These are phyloP conservation scores for Saccostrea glomerata DNA, from an alignment of 1,140 invertebrate genomes.

Conservation along the genomic window DNA sequence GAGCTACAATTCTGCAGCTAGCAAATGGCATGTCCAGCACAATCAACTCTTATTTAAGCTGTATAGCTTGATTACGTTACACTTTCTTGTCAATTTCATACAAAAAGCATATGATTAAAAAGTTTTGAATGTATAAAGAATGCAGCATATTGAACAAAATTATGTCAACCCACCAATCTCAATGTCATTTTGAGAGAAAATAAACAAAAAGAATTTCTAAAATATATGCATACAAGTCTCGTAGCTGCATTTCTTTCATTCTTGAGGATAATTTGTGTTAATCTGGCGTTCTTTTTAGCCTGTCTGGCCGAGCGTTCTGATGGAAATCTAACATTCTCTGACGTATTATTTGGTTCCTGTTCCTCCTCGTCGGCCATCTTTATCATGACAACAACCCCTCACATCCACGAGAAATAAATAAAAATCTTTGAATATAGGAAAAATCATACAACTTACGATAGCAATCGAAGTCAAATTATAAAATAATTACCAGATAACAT, in stretches of 20 bases:
- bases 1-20: too few species aligned
- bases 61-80: too few species aligned
- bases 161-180: too few species aligned
- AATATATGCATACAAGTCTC: slow-evolving; percentile 43
- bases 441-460: neutral
- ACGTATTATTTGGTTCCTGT: slow-evolving; percentile 37
- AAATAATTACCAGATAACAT: too few species aligned
- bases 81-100: too few species aligned
- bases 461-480: too few species aligned
- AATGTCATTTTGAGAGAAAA: neutral
- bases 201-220: neutral
- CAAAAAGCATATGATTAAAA: too few species aligned
- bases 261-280: slow-evolving; percentile 46
- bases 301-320: slow-evolving; percentile 44
- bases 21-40: too few species aligned
- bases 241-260: slow-evolving; percentile 50
- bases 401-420: neutral
- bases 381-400: slow-evolving; percentile 50
- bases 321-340: slow-evolving; percentile 11
- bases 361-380: slow-evolving; percentile 54
- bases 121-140: too few species aligned
- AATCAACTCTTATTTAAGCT: too few species aligned
- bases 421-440: neutral
- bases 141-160: too few species aligned
- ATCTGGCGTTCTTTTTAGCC: slow-evolving; percentile 50